Evolutionary conservation across 2,797 vertebrate genomes (phyloP), one percentile per base, ranked within the genome.

Genomic region (Morelia viridis): DNA sequence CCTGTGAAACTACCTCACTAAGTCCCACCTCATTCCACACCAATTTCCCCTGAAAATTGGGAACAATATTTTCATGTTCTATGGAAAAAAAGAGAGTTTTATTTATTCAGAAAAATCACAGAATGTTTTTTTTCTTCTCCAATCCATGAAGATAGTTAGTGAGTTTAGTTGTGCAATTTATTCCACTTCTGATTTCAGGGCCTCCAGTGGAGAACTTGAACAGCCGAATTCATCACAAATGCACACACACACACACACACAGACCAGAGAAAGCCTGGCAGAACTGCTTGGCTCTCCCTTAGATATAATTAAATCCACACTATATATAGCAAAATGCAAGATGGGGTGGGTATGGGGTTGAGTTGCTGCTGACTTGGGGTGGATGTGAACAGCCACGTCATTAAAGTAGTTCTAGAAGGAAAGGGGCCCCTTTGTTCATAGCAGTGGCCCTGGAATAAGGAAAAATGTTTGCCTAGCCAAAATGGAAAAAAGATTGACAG

Each of bases 231-330:
- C 24, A 62, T 41, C 41, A 46, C 19, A 41, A 80, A 80, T 9
- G 41, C 71, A 46, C 19, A 35, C 19, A 46, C 35, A 35, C 71
- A 22, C 12, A 50, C 26, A 46, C 24, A 41, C 56, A 35, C 12
- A 65, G 31, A 28, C 53, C 76, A 17, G 7, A 8, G 15, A 41
- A 88, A 41, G 9, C 58, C 89, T 80, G 31, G 58, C 68, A 80
- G 50, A 87, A 46, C 65, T 13, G 46, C 41, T 64, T 41, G 24
- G 85, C 84, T 24, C 4, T 88, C 68, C 85, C 22, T 65, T 65
- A 19, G 41, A 65, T 76, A 65, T 93, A 93, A 94, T 92, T 87
- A 93, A 89, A 85, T 65, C 80, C 91, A 91, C 19, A 93, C 89
- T 94, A 89, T 17, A 90, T 92, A 64, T 61, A 41, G 91, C 19